Percentiles rank a stretch among this genome's conserved stretches.
phyloP scores from a whole-genome alignment of 1,140 invertebrate genomes.

The Drosophila biarmipes region DNA sequence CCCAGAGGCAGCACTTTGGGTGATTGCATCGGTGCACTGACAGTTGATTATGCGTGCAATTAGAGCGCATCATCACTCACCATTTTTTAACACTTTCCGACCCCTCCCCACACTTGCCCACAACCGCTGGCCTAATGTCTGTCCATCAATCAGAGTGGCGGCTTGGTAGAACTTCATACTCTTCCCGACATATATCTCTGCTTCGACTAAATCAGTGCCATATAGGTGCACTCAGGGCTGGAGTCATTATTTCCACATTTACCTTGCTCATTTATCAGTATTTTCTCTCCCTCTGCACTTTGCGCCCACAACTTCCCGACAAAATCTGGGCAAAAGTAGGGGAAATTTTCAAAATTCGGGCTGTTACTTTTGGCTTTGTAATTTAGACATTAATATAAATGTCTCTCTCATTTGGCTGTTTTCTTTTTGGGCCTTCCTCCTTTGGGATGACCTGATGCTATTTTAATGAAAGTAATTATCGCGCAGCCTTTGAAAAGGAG shows the following conservation, averaged over 20 bases:
- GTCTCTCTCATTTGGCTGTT: slow-evolving; percentile 29
- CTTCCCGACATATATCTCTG: slow-evolving; percentile 46
- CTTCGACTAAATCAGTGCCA: slow-evolving; percentile 46
- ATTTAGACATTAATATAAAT: slow-evolving; percentile 72
- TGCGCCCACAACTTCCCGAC: slow-evolving; percentile 45
- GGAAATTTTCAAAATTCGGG: slow-evolving; percentile 34
- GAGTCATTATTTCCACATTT: slow-evolving; percentile 77
- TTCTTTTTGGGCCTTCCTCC: not conserved
- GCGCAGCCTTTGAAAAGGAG: not conserved
- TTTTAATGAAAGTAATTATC: slow-evolving; percentile 27
- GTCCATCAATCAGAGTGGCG: slow-evolving; percentile 77
- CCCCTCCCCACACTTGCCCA: slow-evolving; percentile 20
- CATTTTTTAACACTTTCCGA: slow-evolving; percentile 77
- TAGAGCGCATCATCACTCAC: slow-evolving; percentile 80
- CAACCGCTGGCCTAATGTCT: slow-evolving; percentile 66
- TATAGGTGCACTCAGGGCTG: slow-evolving; percentile 11
- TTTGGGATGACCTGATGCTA: not conserved
- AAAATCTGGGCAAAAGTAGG: slow-evolving; percentile 11
- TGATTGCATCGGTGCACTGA: slow-evolving; percentile 61
- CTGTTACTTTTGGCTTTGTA: slow-evolving; percentile 42
- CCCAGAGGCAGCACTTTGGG: slow-evolving; percentile 45
- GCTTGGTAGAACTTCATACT: slow-evolving; percentile 61
- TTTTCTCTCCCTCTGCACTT: slow-evolving; percentile 61
- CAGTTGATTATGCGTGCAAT: slow-evolving; percentile 76
- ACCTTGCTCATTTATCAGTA: slow-evolving; percentile 76